Conservation (phyloP, 2,888 invertebrate genomes). For the Reticulitermes lucifugus region DNA sequence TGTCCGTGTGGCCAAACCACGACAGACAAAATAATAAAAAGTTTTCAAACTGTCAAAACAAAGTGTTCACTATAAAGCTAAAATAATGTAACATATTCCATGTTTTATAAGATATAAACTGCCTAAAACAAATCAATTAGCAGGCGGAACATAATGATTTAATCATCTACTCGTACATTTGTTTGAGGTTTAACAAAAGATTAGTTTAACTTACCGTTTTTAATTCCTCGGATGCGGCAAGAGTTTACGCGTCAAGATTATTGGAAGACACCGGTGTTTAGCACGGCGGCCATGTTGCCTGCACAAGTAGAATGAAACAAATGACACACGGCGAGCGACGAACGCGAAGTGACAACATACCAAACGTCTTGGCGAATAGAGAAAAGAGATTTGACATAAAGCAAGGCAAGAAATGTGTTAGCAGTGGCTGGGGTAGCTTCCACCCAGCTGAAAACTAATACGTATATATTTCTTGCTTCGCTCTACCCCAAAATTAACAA, state of each 20-base stretch:
- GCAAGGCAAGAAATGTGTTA: constrained; percentile 20
- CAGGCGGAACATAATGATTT: too few relatives aligned
- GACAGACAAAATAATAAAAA: not conserved
- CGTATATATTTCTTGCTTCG: not conserved
- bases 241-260: not conserved
- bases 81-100: not conserved
- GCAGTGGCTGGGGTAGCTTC: not conserved
- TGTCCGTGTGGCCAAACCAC: not conserved
- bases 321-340: constrained; percentile 51
- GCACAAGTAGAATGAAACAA: constrained; percentile 52
- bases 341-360: constrained; percentile 36
- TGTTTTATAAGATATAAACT: not conserved
- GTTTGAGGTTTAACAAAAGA: not conserved
- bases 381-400: constrained; percentile 22
- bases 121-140: not conserved
- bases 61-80: not conserved
- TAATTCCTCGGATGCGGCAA: not conserved
- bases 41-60: not conserved
- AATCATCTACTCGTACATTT: not conserved
- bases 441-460: not conserved
- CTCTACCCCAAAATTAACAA: not conserved
- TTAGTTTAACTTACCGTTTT: not conserved
- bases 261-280: constrained; percentile 34
- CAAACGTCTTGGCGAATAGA: not conserved
- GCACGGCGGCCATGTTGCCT: constrained; percentile 52